Evolutionary conservation across 2,888 invertebrate genomes (phyloP), one percentile per base, ranked within the genome.

Genomic region (Brachyptera risi): DNA sequence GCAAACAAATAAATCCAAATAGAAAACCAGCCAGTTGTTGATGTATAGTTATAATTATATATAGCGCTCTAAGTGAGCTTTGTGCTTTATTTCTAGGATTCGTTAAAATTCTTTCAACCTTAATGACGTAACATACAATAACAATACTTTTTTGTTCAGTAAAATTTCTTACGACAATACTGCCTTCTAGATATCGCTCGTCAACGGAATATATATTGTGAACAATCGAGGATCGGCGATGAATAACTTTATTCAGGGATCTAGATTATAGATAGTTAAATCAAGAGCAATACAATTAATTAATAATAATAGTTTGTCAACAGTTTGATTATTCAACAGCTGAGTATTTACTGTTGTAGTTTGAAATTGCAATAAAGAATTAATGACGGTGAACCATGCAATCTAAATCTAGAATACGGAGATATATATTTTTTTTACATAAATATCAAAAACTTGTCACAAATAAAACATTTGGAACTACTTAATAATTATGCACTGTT

Each of bases 401-500:
- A 17, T 51, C 50, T 51, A 51, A 19, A n/a, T n/a, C 50, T 26
- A 26, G 31, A 24, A 51, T 51, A 51, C 50, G 50, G n/a, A 27
- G 50, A 37, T 26, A 5, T 38, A 4, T 26, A 50, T 13, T 31
- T 63, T 59, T 65, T 56, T 50, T 69, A 27, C 50, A 27, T 51
- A 51, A 51, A 51, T 51, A 51, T 51, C 50, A 51, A 51, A 51
- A 26, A 42, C 42, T 17, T 42, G 42, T 42, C 42, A 42, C 42
- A 42, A 42, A 42, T 21, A 42, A 42, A 42, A 42, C n/a, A 42
- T 17, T 19, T 42, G 42, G 17, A n/a, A n/a, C n/a, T n/a, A n/a
- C n/a, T n/a, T n/a, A n/a, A n/a, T n/a, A n/a, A n/a, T n/a, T n/a
- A n/a, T n/a, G n/a, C n/a, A n/a, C n/a, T n/a, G n/a, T n/a, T n/a